Percentiles rank a stretch among this genome's conserved stretches.
phyloP scores from a whole-genome alignment of 2,113 vertebrate species.

The Thunnus thynnus region DNA sequence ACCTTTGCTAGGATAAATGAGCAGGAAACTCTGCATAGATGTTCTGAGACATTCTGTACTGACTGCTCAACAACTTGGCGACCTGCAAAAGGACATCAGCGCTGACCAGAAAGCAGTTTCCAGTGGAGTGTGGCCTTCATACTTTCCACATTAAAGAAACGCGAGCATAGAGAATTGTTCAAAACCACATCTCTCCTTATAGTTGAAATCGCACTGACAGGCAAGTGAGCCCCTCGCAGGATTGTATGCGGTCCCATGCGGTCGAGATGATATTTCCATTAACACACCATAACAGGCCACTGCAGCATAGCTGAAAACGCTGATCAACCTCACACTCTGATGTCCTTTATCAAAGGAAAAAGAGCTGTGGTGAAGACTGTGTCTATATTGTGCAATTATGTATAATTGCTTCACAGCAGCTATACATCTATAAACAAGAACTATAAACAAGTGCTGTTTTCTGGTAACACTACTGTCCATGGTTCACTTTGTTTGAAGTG shows the following conservation, averaged over 20 bases:
- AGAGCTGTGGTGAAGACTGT: constrained; percentile 3
- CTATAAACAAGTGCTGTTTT: too few relatives aligned
- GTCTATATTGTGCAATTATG: background rate
- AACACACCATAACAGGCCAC: constrained; percentile 29
- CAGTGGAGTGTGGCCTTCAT: constrained; percentile 52
- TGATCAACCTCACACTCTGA: constrained; percentile 26
- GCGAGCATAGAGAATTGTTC: constrained; percentile 33
- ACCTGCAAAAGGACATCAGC: constrained; percentile 47
- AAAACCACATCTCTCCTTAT: constrained; percentile 33
- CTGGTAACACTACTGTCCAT: background rate
- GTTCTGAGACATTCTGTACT: constrained; percentile 57
- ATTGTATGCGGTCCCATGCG: background rate
- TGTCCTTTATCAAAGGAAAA: constrained; percentile 37
- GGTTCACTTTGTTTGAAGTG: background rate
- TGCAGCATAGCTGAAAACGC: background rate
- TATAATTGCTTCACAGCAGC: background rate
- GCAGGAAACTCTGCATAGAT: constrained; percentile 57
- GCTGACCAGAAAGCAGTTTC: constrained; percentile 65
- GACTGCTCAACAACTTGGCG: constrained; percentile 41
- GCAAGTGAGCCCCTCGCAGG: constrained; percentile 19
- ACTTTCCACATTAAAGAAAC: constrained; percentile 70
- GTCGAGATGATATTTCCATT: constrained; percentile 52
- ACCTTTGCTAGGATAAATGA: constrained; percentile 61
- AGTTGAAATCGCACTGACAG: constrained; percentile 46
- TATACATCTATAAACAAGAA: constrained; percentile 28